Evolutionary conservation across 2,888 invertebrate genomes (phyloP), one percentile per base, ranked within the genome.

Genomic region (Clistopyga incitator): DNA sequence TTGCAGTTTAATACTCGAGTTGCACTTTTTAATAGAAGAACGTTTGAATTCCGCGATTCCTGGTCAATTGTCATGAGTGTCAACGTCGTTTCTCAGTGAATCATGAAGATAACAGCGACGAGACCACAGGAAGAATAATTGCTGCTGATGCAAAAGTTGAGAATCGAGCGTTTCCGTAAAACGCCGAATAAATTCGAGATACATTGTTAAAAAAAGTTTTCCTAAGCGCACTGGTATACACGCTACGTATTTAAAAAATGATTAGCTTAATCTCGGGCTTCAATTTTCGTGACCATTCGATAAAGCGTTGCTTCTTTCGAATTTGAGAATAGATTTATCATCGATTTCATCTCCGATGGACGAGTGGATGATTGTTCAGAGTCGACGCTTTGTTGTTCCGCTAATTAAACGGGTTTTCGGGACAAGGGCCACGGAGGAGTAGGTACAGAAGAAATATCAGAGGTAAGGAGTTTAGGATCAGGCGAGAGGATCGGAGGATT

Each of bases 161-260:
- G 64, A 75, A 75, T 45, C 13, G 42, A 64, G 50, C 56, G 42
- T 56, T 18, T 38, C 59, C 59, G 65, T 61, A 64, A 52, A 23
- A 20, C 76, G 38, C 18, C 25, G 18, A 65, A 78, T 72, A 18
- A 47, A 75, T 72, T 52, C 20, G 29, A n/a, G n/a, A 45, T 47
- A 25, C 20, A 8, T 34, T 29, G 29, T 45, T n/a, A n/a, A n/a
- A 52, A 42, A 77, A 59, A 67, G 6, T 8, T 76, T 72, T 45
- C 18, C 42, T 20, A 59, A 54, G 20, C 45, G 71, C 67, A 61
- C 71, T 23, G 64, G 29, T 29, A 70, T 52, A 54, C 64, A 18
- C 45, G 54, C 47, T 78, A 59, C 50, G 72, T 82, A 78, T 78
- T n/a, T n/a, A 29, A 65, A 67, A 79, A 82, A 82, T 23, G 20